Base-by-base conservation (phyloP, 2,113 vertebrate species). In the Maccullochella peelii region DNA sequence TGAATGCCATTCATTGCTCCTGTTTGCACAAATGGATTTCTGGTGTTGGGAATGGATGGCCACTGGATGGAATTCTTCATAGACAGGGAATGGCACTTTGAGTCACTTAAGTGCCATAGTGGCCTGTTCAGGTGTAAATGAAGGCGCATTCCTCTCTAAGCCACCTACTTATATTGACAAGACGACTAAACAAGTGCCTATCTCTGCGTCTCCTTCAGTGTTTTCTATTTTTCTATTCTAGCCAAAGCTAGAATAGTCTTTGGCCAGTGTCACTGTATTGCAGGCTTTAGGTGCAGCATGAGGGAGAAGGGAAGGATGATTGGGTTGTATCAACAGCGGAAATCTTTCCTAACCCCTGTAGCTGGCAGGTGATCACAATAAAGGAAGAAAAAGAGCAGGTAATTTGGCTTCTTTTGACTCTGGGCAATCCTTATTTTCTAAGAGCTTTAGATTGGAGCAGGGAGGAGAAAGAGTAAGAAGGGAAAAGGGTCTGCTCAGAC, bases 371-470 rank as follows among this genome's bases (percentile, higher is more conserved):
- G 74, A 89, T 82, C 77, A 85, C 68, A 86, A 85, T 82, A 59
- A 88, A 83, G n/a, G 33, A 63, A 72, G 47, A 80, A 83, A 86
- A 78, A 62, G 66, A 85, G 65, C 30, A 44, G 73, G 82, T 85
- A 69, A 85, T 88, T 91, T 90, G 67, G 73, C 72, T 79, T 92
- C 80, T 80, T 91, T 92, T 86, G 63, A 92, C 88, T 90, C 23
- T 1, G 47, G 82, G 61, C 82, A 82, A 80, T 88, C 82, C 67
- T 52, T 73, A 68, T 80, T 91, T 87, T 77, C 78, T 68, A 54
- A 85, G 73, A 82, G 85, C 78, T 89, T 84, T 38, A 84, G 75
- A 86, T 58, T 66, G 82, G 68, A 85, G 86, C 73, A 20, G 36
- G 20, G 76, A 73, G 79, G 57, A 84, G 69, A 79, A 77, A 59